These are phyloP conservation scores for Panurus biarmicus DNA, from an alignment of 2,113 vertebrate species.

Conservation along the genomic window DNA sequence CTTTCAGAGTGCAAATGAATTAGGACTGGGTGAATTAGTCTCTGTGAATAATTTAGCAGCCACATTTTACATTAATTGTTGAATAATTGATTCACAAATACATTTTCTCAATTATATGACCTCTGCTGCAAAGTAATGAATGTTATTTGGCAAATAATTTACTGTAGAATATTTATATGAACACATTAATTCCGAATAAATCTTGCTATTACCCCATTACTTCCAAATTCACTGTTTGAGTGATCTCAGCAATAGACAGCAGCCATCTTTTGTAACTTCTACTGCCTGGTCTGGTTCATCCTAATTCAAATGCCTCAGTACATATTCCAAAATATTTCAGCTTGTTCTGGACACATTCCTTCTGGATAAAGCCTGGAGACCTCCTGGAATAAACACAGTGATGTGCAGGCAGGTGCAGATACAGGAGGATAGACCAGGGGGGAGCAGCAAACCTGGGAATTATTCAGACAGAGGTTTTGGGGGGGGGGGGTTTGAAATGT, in stretches of 20 bases:
- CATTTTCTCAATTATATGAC: slow-evolving; percentile 43
- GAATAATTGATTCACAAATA: slow-evolving; percentile 53
- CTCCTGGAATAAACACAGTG: background rate
- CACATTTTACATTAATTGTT: slow-evolving; percentile 37
- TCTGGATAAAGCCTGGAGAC: background rate
- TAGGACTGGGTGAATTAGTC: slow-evolving; percentile 30
- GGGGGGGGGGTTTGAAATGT: fast-evolving
- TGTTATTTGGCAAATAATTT: slow-evolving; percentile 41
- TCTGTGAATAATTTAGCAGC: slow-evolving; percentile 20
- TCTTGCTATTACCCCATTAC: background rate
- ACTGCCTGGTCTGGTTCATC: background rate
- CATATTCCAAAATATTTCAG: background rate
- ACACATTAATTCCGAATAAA: background rate
- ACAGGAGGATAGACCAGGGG: fast-evolving
- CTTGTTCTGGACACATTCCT: background rate
- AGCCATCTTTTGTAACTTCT: background rate
- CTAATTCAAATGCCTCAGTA: background rate
- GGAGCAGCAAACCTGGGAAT: background rate
- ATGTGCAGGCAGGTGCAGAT: background rate
- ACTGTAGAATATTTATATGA: slow-evolving; percentile 27
- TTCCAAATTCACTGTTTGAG: background rate
- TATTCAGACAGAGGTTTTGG: background rate
- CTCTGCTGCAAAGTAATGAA: slow-evolving; percentile 8
- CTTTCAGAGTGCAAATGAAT: slow-evolving; percentile 1
- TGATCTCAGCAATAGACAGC: background rate